Evolutionary conservation across 2,797 vertebrate genomes (phyloP), one percentile per base, ranked within the genome.

Genomic region (Acipenser oxyrinchus): DNA sequence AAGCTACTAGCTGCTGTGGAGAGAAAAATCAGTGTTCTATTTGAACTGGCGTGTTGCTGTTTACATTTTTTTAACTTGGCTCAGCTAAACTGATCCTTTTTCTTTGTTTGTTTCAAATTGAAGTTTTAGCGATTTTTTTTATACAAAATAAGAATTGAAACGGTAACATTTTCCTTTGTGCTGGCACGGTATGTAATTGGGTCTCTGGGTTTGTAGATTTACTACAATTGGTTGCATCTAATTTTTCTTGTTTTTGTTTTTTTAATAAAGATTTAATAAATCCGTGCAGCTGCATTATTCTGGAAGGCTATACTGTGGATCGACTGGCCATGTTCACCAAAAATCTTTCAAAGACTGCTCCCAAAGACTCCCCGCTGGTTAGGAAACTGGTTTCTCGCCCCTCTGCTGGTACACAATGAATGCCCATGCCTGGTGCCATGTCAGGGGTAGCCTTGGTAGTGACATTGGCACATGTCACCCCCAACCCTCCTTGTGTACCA

Each of bases 241-340:
- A 69, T 71, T 61, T 55, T 76, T 64, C 60, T 73, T 74, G 69
- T 76, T 79, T 60, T 76, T 74, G 69, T 68, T 70, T 74, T 68
- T 73, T 78, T 69, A 75, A 68, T 70, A 64, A 79, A 82, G 78
- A 74, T 72, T 75, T 77, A 78, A 75, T 73, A 70, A 71, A 71
- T 76, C 75, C 71, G 74, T 78, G 71, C 76, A 76, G 74, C 78
- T 77, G 76, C 79, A 74, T 83, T 81, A 78, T 81, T 79, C 77
- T 72, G 80, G 80, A 82, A 76, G 79, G 76, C 80, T 76, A 68
- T 71, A 74, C 79, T 79, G 80, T 79, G 81, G 77, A 76, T 9
- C 18, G 69, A 69, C 77, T 70, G 78, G 77, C 77, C 77, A 78
- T 79, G 79, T 76, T 77, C 75, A 77, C 68, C 77, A 78, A 80